These are phyloP conservation scores for Oncorhynchus kisutch DNA, from an alignment of 2,113 vertebrate genomes.

Conservation along the genomic window DNA sequence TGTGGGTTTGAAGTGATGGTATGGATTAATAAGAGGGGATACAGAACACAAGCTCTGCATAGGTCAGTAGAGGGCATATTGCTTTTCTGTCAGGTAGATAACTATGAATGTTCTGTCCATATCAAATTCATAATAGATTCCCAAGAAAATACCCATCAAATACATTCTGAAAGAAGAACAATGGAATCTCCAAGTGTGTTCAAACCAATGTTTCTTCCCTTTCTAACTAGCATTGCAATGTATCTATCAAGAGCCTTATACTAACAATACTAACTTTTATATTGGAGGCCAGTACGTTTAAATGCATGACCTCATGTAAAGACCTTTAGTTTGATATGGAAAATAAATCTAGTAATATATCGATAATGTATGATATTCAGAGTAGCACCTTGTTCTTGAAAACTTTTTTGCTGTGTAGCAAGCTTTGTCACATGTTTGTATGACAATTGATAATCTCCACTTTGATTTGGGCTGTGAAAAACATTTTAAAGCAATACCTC, in stretches of 20 bases:
- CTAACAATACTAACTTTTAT: background rate
- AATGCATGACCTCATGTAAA: background rate
- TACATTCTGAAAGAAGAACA: too few relatives aligned
- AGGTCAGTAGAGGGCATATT: too few relatives aligned
- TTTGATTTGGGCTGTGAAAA: background rate
- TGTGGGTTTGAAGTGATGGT: too few relatives aligned
- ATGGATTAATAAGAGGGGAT: too few relatives aligned
- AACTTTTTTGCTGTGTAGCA: background rate
- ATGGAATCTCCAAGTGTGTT: too few relatives aligned
- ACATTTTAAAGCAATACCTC: background rate
- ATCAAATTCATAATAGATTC: too few relatives aligned
- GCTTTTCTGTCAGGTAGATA: too few relatives aligned
- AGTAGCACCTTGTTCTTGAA: background rate
- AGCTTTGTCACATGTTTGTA: background rate
- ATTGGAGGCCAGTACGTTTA: background rate
- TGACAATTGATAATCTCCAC: background rate
- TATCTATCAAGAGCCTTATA: too few relatives aligned
- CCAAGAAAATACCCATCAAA: too few relatives aligned
- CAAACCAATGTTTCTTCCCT: background rate
- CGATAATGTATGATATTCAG: background rate
- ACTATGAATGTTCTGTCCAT: too few relatives aligned
- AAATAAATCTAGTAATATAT: background rate
- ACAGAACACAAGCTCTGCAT: too few relatives aligned
- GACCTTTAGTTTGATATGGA: background rate
- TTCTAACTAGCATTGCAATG: background rate